Conservation (phyloP, 2,113 vertebrate genomes). For the Paradisaea rubra region DNA sequence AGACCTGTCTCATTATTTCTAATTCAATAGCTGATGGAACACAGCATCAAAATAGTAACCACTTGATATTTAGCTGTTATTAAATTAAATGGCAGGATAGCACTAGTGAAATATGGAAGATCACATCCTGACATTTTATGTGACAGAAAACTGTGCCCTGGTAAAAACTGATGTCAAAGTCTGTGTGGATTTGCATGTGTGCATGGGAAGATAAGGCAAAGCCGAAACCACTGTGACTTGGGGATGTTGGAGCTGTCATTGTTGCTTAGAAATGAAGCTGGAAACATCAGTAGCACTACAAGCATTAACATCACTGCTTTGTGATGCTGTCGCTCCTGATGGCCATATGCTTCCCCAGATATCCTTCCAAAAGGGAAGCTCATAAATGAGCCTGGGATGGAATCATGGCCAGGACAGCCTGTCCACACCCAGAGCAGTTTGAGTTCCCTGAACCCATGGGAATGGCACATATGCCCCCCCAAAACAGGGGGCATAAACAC, state of each 20-base stretch:
- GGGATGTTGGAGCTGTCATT: neutral
- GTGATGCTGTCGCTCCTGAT: neutral
- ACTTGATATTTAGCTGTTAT: slow-evolving; percentile 46
- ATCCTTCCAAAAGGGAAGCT: neutral
- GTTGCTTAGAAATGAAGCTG: neutral
- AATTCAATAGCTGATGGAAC: neutral
- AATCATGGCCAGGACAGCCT: neutral
- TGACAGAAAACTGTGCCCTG: neutral
- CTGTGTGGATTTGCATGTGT: neutral
- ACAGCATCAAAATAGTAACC: slow-evolving; percentile 19
- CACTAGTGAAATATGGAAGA: slow-evolving; percentile 23
- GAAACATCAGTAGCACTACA: neutral
- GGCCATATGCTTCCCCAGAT: neutral
- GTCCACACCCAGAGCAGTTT: fast-evolving
- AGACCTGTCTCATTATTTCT: slow-evolving; percentile 9
- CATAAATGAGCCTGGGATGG: neutral
- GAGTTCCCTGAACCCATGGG: neutral
- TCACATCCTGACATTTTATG: slow-evolving; percentile 29
- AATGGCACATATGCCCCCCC: neutral
- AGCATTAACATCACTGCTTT: neutral
- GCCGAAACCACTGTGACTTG: neutral
- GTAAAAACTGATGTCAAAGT: neutral
- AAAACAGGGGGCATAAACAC: neutral
- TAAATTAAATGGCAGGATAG: slow-evolving; percentile 17
- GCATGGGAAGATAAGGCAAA: neutral